phyloP scores from a whole-genome alignment of 2,113 vertebrate species.

The Indicator maculatus region DNA sequence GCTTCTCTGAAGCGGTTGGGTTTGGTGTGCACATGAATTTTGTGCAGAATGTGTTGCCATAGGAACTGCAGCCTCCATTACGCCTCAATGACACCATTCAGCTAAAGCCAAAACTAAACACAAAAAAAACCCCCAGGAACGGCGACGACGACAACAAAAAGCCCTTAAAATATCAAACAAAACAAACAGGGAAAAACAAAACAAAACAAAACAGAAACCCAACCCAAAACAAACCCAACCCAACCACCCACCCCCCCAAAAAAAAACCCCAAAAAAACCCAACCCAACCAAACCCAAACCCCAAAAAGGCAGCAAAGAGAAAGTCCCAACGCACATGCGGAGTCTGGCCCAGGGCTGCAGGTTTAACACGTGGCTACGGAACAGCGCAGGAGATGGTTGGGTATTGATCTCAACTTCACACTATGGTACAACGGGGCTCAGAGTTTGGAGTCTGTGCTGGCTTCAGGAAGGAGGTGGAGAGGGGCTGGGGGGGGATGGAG shows the following conservation, averaged over 20 bases:
- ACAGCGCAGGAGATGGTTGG: conserved; percentile 67
- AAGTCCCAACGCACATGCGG: conserved; percentile 83
- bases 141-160: background rate
- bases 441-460: conserved; percentile 82
- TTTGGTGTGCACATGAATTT: conserved; percentile 58
- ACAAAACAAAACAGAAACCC: background rate
- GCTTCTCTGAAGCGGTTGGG: conserved; percentile 55
- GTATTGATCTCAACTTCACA: conserved; percentile 62
- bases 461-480: conserved; percentile 69
- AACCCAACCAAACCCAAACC: conserved; percentile 25
- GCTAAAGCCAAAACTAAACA: conserved; percentile 74
- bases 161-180: background rate
- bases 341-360: conserved; percentile 83
- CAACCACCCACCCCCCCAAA: background rate
- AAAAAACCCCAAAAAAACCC: background rate
- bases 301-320: conserved; percentile 80
- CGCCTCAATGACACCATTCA: conserved; percentile 80
- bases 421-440: conserved; percentile 70
- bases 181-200: background rate
- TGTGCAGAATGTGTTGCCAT: conserved; percentile 72
- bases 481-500: conserved; percentile 71
- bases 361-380: conserved; percentile 65
- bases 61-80: conserved; percentile 70
- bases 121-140: background rate
- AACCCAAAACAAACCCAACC: background rate